Conservation (phyloP, 2,888 invertebrate species). For the Melieria crassipennis region DNA sequence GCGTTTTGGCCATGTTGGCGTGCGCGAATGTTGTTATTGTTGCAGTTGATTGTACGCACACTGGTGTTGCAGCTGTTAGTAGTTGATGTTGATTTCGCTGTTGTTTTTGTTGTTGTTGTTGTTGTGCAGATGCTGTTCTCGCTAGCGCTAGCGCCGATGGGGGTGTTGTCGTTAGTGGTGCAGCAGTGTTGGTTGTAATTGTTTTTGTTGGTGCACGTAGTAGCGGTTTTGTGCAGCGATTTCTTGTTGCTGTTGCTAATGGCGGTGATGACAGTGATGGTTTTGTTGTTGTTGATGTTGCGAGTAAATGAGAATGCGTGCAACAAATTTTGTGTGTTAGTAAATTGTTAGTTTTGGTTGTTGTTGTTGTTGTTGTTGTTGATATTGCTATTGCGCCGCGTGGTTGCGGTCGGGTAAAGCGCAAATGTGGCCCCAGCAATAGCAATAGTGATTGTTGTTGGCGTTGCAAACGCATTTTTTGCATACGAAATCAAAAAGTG, state of each 20-base stretch:
- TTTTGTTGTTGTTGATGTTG: constrained; percentile 30
- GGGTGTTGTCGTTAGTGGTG: no score
- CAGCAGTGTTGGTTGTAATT: no score
- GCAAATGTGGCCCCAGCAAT: not conserved
- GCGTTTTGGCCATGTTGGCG: constrained; percentile 43
- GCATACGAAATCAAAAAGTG: not conserved
- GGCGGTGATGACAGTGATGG: constrained; percentile 11
- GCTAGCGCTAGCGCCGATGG: no score
- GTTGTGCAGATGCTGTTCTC: constrained; percentile 6
- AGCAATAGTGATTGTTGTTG: not conserved
- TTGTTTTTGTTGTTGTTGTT: not conserved
- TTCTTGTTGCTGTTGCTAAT: constrained; percentile 28
- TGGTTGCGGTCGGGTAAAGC: not conserved
- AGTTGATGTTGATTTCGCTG: no score
- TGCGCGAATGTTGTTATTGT: constrained; percentile 18
- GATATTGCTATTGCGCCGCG: not conserved
- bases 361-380: no score
- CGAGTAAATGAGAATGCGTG: constrained; percentile 28
- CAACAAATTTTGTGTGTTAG: not conserved
- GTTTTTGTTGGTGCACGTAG: no score
- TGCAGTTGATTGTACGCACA: not conserved
- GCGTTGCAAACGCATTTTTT: not conserved
- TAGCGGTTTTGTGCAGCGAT: no score
- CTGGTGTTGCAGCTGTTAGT: no score
- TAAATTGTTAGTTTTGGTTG: not conserved